Base-by-base conservation (phyloP, 92 coral and sea anemone species). In the Porites evermanni region DNA sequence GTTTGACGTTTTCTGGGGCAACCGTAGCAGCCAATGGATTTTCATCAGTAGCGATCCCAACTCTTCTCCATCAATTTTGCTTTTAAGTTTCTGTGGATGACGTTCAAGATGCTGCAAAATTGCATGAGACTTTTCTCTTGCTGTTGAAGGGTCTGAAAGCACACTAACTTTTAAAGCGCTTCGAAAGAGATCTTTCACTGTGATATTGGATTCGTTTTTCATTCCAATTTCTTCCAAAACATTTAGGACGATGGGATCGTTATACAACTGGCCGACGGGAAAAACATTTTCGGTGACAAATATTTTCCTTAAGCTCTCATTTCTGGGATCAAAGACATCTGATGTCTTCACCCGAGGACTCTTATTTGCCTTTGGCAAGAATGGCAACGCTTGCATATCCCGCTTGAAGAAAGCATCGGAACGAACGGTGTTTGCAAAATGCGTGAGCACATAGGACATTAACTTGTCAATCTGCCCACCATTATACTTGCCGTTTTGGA, bases 281-380 rank as follows among this genome's bases (percentile, higher is more conserved):
- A 94, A 94, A 12, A 72, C 87, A 59, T 87, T 74, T 54, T 94
- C 92, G 12, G 60, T 77, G 51, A 77, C 63, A 73, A 94, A 89
- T 24, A 94, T 47, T 1, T 77, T 75, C 79, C 20, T 77, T 0
- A 89, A 47, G 53, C 5, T 29, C 44, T 67, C 77, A 8, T 44
- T 76, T 8, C 86, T 84, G 64, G 97, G 97, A 70, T 94, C 93
- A 80, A 86, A 91, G 1, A 94, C 79, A 38, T 94, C 83, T 5
- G 83, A 70, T 3, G 89, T 80, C 44, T 16, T 91, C 63, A 67
- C 71, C 50, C 94, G 92, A 38, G 32, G 32, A 26, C 32, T 38
- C 13, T 61, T 65, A 50, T 7, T 60, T 2, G 44, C 21, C 16
- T 67, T 86, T 2, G 75, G 76, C 24, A 94, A 87, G 89, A 94